These are phyloP conservation scores for Volucella zonaria DNA, from an alignment of 2,888 invertebrate genomes.

Conservation along the genomic window DNA sequence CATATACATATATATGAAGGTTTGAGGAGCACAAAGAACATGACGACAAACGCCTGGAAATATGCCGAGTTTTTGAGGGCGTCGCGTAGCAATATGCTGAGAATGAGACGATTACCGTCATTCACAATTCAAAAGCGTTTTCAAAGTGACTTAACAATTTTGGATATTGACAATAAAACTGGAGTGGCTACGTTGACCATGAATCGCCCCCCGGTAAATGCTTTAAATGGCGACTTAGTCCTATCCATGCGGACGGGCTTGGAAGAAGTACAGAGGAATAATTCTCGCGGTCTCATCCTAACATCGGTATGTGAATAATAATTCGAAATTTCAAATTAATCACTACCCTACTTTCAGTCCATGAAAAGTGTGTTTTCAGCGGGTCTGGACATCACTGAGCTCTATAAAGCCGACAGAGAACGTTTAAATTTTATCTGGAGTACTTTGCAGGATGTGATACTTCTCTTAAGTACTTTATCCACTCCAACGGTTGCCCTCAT, in stretches of 20 bases:
- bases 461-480: conserved; percentile 87
- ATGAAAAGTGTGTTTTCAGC: conserved; percentile 89
- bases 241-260: conserved; percentile 85
- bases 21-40: not conserved
- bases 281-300: conserved; percentile 87
- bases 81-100: not conserved
- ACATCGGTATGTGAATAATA: conserved; percentile 86
- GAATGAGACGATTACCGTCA: conserved; percentile 6
- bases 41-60: conserved; percentile 22
- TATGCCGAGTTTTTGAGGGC: not conserved
- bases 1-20: too few species aligned
- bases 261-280: conserved; percentile 86
- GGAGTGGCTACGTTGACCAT: conserved; percentile 88
- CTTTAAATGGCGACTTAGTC: conserved; percentile 88
- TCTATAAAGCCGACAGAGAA: conserved; percentile 89
- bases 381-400: conserved; percentile 91
- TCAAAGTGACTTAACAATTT: conserved; percentile 13
- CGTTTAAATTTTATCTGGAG: conserved; percentile 88
- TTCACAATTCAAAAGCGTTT: not conserved
- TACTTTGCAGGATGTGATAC: conserved; percentile 89
- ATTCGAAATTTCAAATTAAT: not conserved
- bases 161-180: conserved; percentile 81
- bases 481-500: conserved; percentile 90
- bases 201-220: conserved; percentile 90
- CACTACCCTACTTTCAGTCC: conserved; percentile 80